A percentile compares a stretch with the other conserved stretches of the same genome.
phyloP scores from a whole-genome alignment of 2,888 invertebrate genomes.

The Drosophila mulleri region DNA sequence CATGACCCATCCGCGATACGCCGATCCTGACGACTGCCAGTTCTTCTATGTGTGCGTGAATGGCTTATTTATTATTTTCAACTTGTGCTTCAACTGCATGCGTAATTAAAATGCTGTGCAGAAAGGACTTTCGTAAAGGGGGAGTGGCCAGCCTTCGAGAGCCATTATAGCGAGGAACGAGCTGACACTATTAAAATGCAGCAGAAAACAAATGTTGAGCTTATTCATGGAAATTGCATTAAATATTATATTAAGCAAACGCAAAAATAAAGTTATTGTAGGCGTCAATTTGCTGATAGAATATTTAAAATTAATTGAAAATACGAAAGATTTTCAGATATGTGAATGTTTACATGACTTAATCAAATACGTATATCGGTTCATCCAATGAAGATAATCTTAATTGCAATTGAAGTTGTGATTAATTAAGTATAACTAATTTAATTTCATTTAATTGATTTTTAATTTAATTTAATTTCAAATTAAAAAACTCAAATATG shows the following conservation, averaged over 20 bases:
- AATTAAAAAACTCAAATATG: not conserved
- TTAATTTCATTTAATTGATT: too few relatives aligned
- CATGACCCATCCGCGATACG: conserved; percentile 93
- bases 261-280: too few relatives aligned
- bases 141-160: conserved; percentile 29
- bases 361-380: too few relatives aligned
- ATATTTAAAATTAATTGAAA: too few relatives aligned
- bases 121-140: not conserved
- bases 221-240: not conserved
- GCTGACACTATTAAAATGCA: conserved; percentile 20
- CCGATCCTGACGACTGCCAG: conserved; percentile 95
- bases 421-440: too few relatives aligned
- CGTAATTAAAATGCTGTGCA: conserved; percentile 58
- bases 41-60: conserved; percentile 97
- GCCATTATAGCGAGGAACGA: conserved; percentile 43
- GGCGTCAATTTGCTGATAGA: too few relatives aligned
- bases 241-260: not conserved
- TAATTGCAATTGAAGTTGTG: too few relatives aligned
- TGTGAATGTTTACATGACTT: too few relatives aligned
- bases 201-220: not conserved
- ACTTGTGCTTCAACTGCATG: conserved; percentile 52
- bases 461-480: too few relatives aligned
- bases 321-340: too few relatives aligned
- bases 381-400: too few relatives aligned
- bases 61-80: conserved; percentile 85